phyloP scores from a whole-genome alignment of 1,140 invertebrate genomes.

The Drosophila bifasciata region DNA sequence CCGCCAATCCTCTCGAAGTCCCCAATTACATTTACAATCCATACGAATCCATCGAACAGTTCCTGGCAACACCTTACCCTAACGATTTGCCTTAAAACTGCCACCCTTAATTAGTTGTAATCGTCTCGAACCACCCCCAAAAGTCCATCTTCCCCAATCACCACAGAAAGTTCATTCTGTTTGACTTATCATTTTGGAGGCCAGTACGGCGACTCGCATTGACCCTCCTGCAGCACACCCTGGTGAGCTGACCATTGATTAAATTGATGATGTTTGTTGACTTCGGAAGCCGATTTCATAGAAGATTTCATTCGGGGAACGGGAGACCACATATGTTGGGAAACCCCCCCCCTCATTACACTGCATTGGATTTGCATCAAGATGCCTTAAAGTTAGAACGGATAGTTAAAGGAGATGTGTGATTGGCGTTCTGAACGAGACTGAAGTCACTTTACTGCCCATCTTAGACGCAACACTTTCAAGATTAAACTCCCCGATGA shows the following conservation, averaged over 20 bases:
- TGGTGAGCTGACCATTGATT: conserved; percentile 67
- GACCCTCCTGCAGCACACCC: conserved; percentile 26
- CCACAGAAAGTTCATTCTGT: conserved; percentile 53
- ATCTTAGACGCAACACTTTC: conserved; percentile 66
- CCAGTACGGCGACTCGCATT: conserved; percentile 37
- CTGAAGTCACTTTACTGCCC: conserved; percentile 2
- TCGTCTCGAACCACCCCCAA: conserved; percentile 27
- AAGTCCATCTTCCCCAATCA: neutral
- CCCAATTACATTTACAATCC: conserved; percentile 41
- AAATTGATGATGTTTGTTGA: conserved; percentile 84
- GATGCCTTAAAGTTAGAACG: conserved; percentile 52
- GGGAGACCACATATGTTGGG: conserved; percentile 72
- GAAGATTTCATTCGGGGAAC: conserved; percentile 53
- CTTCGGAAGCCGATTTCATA: conserved; percentile 80
- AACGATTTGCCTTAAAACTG: conserved; percentile 75
- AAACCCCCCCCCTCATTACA: conserved; percentile 78
- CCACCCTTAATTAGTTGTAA: conserved; percentile 83
- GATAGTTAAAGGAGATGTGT: conserved; percentile 3
- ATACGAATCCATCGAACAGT: conserved; percentile 26
- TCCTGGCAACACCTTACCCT: conserved; percentile 49
- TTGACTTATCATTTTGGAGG: conserved; percentile 76
- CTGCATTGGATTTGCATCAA: conserved; percentile 77
- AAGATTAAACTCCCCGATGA: conserved; percentile 51
- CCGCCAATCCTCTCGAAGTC: conserved; percentile 6
- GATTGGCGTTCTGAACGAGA: conserved; percentile 1